Conservation (phyloP, 2,113 vertebrate species). For the Pteropus alecto region DNA sequence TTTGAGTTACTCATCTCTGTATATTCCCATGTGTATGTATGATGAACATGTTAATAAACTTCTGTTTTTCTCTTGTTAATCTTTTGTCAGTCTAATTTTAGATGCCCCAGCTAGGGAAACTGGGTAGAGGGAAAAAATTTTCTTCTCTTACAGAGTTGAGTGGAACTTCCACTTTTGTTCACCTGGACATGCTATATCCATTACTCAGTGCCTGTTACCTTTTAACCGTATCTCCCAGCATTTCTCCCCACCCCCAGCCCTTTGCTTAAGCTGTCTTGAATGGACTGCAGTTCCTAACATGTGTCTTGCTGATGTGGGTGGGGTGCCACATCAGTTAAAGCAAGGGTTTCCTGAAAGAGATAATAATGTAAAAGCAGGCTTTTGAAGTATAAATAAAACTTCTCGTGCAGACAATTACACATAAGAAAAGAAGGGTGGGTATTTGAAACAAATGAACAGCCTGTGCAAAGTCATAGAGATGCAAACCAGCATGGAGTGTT, state of each 20-base stretch:
- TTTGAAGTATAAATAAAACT: not conserved
- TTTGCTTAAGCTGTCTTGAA: not conserved
- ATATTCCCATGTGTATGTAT: not conserved
- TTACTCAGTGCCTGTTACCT: not conserved
- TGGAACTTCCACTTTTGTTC: not conserved
- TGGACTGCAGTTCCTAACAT: not conserved
- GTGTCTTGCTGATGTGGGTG: not conserved
- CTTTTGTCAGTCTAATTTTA: not conserved
- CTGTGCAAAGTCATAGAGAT: not conserved
- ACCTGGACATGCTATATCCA: not conserved
- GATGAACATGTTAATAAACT: not conserved
- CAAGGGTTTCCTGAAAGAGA: not conserved
- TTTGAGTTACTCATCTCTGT: not conserved
- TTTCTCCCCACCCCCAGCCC: accelerated
- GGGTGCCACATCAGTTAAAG: not conserved
- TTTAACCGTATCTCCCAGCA: not conserved
- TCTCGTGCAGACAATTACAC: not conserved
- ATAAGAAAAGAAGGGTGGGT: not conserved
- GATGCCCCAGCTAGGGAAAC: not conserved
- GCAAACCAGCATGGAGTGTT: not conserved
- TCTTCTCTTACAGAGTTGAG: not conserved
- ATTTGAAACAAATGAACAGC: not conserved
- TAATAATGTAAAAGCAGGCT: not conserved
- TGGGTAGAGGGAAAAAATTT: not conserved
- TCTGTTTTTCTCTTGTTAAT: not conserved